Percentiles rank a stretch among this genome's conserved stretches.
Conservation (phyloP, 2,888 invertebrate genomes). For the Microdon myrmicae region DNA sequence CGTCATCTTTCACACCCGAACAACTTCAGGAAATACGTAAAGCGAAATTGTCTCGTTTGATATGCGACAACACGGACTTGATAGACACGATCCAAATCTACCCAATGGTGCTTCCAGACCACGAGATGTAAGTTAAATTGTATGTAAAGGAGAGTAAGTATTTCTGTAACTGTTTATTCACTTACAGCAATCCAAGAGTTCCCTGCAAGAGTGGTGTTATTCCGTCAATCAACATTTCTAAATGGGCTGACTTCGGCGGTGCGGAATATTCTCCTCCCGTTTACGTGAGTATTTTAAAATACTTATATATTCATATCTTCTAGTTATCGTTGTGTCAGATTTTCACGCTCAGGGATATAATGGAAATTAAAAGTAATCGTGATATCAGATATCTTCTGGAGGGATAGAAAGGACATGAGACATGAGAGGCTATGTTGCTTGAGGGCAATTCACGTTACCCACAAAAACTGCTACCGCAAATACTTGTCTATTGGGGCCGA, state of each 20-base stretch:
- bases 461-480: no score
- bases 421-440: no score
- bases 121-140: slow-evolving; percentile 81
- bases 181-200: slow-evolving; percentile 87
- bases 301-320: no score
- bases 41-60: slow-evolving; percentile 80
- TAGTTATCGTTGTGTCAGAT: no score
- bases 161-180: slow-evolving; percentile 5
- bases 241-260: slow-evolving; percentile 84
- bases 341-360: no score
- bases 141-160: neutral
- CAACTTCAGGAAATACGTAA: slow-evolving; percentile 87
- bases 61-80: slow-evolving; percentile 92
- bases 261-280: slow-evolving; percentile 69
- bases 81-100: slow-evolving; percentile 91
- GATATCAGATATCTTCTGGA: no score
- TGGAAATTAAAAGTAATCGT: no score
- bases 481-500: no score
- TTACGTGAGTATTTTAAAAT: slow-evolving; percentile 76
- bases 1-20: slow-evolving; percentile 88
- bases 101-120: slow-evolving; percentile 92
- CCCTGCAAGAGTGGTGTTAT: slow-evolving; percentile 90
- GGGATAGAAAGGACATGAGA: no score
- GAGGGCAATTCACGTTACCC: no score
- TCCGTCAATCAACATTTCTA: slow-evolving; percentile 86